Evolutionary conservation across 2,888 invertebrate genomes (phyloP).

Genomic region (Alentia gelatinosa): DNA sequence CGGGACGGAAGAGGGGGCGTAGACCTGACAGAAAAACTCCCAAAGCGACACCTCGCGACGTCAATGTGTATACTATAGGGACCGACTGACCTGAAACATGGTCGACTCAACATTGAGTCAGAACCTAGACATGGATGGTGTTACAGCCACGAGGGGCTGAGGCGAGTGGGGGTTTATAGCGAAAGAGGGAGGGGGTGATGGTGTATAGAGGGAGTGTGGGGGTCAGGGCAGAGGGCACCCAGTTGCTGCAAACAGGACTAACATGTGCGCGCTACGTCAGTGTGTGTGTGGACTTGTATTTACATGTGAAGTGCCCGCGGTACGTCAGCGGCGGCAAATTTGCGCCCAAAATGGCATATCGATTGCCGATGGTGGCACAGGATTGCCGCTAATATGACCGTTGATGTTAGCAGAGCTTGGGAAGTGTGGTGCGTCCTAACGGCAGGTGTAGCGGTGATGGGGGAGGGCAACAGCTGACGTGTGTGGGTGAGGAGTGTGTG

Average conservation of each 20-base stretch:
- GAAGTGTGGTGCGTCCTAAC: neutral
- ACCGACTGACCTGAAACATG: neutral
- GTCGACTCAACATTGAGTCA: neutral
- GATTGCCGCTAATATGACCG: slow-evolving; percentile 17
- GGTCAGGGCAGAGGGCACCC: neutral
- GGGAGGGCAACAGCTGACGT: neutral
- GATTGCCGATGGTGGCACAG: neutral
- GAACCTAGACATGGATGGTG: neutral
- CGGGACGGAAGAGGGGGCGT: too few relatives aligned
- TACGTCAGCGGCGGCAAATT: neutral
- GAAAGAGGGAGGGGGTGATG: too few relatives aligned
- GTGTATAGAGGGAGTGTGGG: too few relatives aligned
- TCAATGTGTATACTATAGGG: neutral
- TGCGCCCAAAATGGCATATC: slow-evolving; percentile 25
- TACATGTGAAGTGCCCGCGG: neutral
- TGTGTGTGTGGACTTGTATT: slow-evolving; percentile 12
- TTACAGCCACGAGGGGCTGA: neutral
- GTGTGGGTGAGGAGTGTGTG: neutral
- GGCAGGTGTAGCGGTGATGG: neutral
- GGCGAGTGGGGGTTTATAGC: too few relatives aligned
- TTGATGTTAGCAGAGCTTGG: neutral
- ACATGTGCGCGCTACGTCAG: neutral
- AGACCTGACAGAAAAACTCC: neutral
- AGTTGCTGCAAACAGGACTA: neutral
- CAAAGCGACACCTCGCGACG: neutral